phyloP scores from a whole-genome alignment of 2,113 vertebrate species.

The Elanus axillaris region DNA sequence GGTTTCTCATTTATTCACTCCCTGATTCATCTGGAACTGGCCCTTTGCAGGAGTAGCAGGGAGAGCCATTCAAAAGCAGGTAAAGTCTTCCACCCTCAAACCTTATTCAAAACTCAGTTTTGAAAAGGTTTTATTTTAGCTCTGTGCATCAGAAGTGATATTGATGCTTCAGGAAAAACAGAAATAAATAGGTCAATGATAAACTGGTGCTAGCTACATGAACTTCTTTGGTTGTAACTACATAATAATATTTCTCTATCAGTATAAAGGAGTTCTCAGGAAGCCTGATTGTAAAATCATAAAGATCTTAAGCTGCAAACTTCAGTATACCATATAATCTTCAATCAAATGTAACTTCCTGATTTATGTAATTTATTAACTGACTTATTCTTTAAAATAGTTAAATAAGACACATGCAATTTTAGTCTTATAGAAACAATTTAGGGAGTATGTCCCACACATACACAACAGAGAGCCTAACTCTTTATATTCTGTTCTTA shows the following conservation, averaged over 20 bases:
- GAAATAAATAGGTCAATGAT: not conserved
- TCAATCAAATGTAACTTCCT: not conserved
- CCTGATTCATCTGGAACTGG: not conserved
- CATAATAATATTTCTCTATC: not conserved
- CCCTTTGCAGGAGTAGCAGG: rapidly evolving
- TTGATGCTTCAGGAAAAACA: not conserved
- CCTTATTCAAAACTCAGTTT: not conserved
- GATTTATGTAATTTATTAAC: not conserved
- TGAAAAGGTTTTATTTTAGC: not conserved
- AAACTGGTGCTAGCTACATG: not conserved
- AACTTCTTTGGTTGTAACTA: not conserved
- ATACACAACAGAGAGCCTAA: not conserved
- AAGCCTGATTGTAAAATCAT: not conserved
- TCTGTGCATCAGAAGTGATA: not conserved
- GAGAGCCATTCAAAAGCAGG: not conserved
- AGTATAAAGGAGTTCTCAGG: not conserved
- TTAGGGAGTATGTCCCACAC: not conserved
- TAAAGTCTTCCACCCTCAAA: not conserved
- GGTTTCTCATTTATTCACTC: not conserved
- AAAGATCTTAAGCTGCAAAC: not conserved
- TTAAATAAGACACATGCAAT: not conserved
- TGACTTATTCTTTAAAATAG: no score
- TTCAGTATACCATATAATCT: not conserved
- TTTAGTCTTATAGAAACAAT: not conserved
- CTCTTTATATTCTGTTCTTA: not conserved